Evolutionary conservation across 2,888 invertebrate genomes (phyloP), one percentile per base, ranked within the genome.

Genomic region (Lepidocyrtinus sp.): DNA sequence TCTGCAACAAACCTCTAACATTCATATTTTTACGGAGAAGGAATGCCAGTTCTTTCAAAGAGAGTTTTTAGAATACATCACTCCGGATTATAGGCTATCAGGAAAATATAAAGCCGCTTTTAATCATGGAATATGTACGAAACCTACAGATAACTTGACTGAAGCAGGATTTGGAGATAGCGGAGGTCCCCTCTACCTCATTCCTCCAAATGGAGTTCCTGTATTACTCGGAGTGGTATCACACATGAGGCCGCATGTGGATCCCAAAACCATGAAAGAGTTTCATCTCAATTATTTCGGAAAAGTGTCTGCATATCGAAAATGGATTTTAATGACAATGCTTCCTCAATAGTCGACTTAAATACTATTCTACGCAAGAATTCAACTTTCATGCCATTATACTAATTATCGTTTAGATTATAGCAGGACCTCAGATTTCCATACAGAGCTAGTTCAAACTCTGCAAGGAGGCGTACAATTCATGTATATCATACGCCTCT

Each of bases 91-190:
- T 21, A 55, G 71, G 61, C 68, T 83, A 9, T 62, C 72, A 7
- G 74, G 64, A 15, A 84, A 84, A 55, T 84, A 84, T 46, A 45
- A 36, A 19, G 80, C 77, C 2, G 75, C 75, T 1, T 67, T 75
- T 25, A 17, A 64, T n/a, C 46, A 67, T n/a, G 84, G 83, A 2
- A 62, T 84, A 21, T 84, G 84, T 68, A 83, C 78, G 12, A 45
- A 73, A 15, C 76, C 81, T 9, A 73, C 59, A 19, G 68, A 73
- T 25, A 21, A 24, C 5, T 59, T 59, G 9, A 64, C 69, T 17
- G 83, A 84, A 67, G 84, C 84, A 21, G 84, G 84, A 19, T 84
- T 67, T 70, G 84, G 84, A 0, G 84, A 84, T 50, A 78, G 78
- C 26, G 83, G 83, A 1, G 84, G 84, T 17, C 82, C 82, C 2